phyloP scores from a whole-genome alignment of 2,113 vertebrate species.

The Oostethus manadensis region DNA sequence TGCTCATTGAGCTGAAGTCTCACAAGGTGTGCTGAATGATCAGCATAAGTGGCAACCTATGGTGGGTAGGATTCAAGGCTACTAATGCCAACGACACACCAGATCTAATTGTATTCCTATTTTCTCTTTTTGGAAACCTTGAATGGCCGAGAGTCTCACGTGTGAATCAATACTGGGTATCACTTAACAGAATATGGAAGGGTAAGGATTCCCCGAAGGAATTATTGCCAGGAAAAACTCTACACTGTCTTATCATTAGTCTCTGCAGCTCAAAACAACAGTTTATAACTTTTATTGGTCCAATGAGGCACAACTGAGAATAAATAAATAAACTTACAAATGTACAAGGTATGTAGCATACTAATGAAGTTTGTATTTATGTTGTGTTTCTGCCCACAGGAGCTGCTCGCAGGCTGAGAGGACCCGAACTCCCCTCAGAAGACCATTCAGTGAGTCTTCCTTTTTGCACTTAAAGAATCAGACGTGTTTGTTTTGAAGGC shows the following conservation, averaged over 20 bases:
- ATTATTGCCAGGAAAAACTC: constrained; percentile 63
- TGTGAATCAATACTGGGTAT: constrained; percentile 62
- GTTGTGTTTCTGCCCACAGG: constrained; percentile 39
- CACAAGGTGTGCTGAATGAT: neutral
- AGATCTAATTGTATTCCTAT: constrained; percentile 29
- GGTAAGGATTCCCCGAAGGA: constrained; percentile 33
- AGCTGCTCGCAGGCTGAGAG: constrained; percentile 60
- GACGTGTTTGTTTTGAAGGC: neutral
- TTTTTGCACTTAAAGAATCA: neutral
- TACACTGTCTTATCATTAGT: constrained; percentile 47
- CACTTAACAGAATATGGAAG: constrained; percentile 56
- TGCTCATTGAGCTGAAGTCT: too few relatives aligned
- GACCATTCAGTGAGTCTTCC: constrained; percentile 68
- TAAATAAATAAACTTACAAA: neutral
- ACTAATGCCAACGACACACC: constrained; percentile 4
- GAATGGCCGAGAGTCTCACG: constrained; percentile 24
- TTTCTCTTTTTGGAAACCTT: constrained; percentile 15
- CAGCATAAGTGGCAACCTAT: neutral
- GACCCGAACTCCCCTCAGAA: constrained; percentile 57
- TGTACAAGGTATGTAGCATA: neutral
- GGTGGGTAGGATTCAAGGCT: neutral
- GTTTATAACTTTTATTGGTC: neutral
- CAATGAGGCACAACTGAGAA: neutral
- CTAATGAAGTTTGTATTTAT: neutral
- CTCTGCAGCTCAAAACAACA: constrained; percentile 34